Evolutionary conservation across 1,140 invertebrate genomes (phyloP), one percentile per base, ranked within the genome.

Genomic region (Maconellicoccus hirsutus): DNA sequence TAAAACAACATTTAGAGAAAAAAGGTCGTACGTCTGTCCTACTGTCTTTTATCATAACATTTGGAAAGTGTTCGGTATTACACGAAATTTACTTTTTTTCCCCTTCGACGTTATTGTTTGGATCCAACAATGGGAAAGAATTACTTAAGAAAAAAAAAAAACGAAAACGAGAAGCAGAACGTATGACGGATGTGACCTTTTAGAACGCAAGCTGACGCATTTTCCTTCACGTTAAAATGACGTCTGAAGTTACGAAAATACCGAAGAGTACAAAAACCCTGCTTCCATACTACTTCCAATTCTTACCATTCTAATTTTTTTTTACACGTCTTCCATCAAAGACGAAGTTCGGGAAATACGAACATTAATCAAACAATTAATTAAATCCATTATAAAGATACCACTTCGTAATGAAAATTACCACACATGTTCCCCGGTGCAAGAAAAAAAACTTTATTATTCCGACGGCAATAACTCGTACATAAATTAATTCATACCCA

Each of bases 121-220:
- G 42, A 52, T 52, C 42, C 42, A 16, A 19, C 42, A 52, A 52
- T 19, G 42, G 42, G n/a, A 52, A 52, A 52, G 42, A 52, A 52
- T 52, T 52, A 52, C 42, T 52, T 16, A 16, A 52, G 16, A 52
- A 52, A 52, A 19, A n/a, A n/a, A n/a, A n/a, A n/a, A n/a, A n/a
- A n/a, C n/a, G n/a, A n/a, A n/a, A n/a, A n/a, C n/a, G n/a, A n/a
- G n/a, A n/a, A 14, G 42, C 42, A 52, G 2, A 14, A 8, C 16
- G 42, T 52, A 52, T 52, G 42, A 52, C 42, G 42, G 42, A 52
- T 52, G 42, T 52, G 42, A 52, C 42, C 42, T 52, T 52, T 52
- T 52, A 52, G 12, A 52, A 52, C 42, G 42, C 42, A 14, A 52
- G 42, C 42, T 52, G 42, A 52, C 42, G 42, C 42, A 19, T 19